Evolutionary conservation across 2,888 invertebrate genomes (phyloP), one percentile per base, ranked within the genome.

Genomic region (Cacoxenus indagator): DNA sequence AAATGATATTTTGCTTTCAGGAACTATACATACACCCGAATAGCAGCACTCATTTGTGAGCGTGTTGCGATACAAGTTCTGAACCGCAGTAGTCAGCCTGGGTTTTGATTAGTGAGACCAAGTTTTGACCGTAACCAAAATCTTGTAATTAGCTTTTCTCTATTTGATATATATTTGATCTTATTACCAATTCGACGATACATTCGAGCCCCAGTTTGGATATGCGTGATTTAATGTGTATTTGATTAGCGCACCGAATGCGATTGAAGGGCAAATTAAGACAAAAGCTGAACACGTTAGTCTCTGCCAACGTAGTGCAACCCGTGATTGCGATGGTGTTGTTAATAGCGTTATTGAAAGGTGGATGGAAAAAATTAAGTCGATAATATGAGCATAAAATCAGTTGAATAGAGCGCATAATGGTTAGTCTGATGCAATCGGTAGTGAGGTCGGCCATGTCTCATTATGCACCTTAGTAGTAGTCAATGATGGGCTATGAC

Each of bases 161-260:
- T 48, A 2, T 48, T 48, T 48, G n/a, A 8, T 37, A 37, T 37
- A 11, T 37, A 37, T 37, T 37, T 37, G 37, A 37, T 37, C 37
- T 11, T 37, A 37, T 37, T n/a, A 17, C 24, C 9, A 2, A 4
- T 45, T 1, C 37, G 45, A 62, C 22, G 24, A 24, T 62, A 22
- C 19, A 19, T 24, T 37, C n/a, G 22, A 5, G n/a, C 54, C 14
- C 6, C 43, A 62, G 6, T n/a, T n/a, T n/a, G n/a, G n/a, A n/a
- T n/a, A n/a, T n/a, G 24, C 43, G 61, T 37, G 24, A 61, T 61
- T 29, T 43, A 76, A 78, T 76, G 78, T 73, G 71, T 69, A 78
- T 75, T 76, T 78, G 72, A 76, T 76, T 78, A 70, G 76, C 78
- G 75, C 75, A 74, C 75, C 74, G 74, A 71, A 8, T 69, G 55